These are phyloP conservation scores for Chrysomallon squamiferum DNA, from an alignment of 1,140 invertebrate species.

Conservation along the genomic window DNA sequence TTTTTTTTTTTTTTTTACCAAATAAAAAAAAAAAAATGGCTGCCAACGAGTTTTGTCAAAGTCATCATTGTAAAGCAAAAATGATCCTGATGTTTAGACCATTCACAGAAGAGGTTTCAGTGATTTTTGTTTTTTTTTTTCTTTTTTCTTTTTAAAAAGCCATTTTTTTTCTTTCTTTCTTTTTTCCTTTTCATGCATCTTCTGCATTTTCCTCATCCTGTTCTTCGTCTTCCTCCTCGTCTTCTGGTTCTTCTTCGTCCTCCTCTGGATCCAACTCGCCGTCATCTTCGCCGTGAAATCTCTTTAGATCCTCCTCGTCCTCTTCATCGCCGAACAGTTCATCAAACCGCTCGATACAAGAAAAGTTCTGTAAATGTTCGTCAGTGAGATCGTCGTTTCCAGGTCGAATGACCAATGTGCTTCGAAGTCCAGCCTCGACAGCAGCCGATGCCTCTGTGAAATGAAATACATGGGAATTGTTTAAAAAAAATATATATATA, in stretches of 20 bases:
- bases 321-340: conserved; percentile 58
- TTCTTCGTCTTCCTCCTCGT: conserved; percentile 30
- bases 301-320: conserved; percentile 41
- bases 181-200: conserved; percentile 15
- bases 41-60: too few relatives aligned
- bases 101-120: too few relatives aligned
- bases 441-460: conserved; percentile 82
- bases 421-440: conserved; percentile 73
- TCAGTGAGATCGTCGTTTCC: conserved; percentile 76
- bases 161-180: too few relatives aligned
- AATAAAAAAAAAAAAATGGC: too few relatives aligned
- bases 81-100: too few relatives aligned
- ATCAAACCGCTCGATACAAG: conserved; percentile 68
- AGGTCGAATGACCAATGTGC: conserved; percentile 75
- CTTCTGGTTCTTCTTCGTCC: conserved; percentile 34
- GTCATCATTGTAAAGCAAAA: too few relatives aligned
- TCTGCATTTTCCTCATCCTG: conserved; percentile 20
- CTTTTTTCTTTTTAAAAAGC: too few relatives aligned
- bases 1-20: too few relatives aligned
- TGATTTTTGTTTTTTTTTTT: too few relatives aligned
- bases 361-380: conserved; percentile 69
- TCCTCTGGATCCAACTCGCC: conserved; percentile 41
- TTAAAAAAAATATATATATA: too few relatives aligned
- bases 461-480: background rate
- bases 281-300: conserved; percentile 37